Evolutionary conservation across 2,113 vertebrate genomes (phyloP).

Genomic region (Nymphicus hollandicus): DNA sequence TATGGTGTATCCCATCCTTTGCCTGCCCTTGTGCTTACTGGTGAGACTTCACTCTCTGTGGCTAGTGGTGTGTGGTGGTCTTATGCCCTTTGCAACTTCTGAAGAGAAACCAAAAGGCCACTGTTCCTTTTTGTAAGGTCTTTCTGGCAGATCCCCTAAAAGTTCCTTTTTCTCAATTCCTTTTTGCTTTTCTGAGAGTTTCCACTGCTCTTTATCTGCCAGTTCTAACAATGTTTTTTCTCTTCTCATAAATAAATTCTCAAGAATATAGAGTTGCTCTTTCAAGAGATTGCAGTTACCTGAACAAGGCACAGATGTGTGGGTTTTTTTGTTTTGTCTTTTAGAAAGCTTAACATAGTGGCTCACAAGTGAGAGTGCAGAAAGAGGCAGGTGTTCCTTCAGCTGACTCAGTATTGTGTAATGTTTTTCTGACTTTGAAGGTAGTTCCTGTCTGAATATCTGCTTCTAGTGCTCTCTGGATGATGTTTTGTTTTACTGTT

Average conservation of each 20-base stretch:
- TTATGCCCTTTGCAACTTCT: slow-evolving; percentile 17
- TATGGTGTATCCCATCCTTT: neutral
- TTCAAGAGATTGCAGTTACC: neutral
- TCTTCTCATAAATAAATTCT: neutral
- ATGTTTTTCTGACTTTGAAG: neutral
- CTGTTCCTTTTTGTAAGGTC: slow-evolving; percentile 36
- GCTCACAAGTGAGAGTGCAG: neutral
- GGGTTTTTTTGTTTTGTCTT: neutral
- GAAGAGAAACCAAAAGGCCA: neutral
- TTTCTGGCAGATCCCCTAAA: neutral
- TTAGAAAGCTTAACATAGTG: neutral
- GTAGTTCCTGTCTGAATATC: neutral
- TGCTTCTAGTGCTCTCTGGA: neutral
- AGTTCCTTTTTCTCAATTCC: slow-evolving; percentile 40
- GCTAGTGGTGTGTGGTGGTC: neutral
- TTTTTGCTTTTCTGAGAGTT: slow-evolving; percentile 5
- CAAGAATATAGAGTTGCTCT: neutral
- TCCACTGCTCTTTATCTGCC: neutral
- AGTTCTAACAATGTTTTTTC: neutral
- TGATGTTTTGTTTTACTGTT: neutral
- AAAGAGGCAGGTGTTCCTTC: neutral
- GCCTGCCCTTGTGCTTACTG: neutral
- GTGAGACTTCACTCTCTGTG: neutral
- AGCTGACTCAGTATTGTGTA: neutral
- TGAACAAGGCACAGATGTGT: neutral